These are phyloP conservation scores for Miichthys miiuy DNA, from an alignment of 2,797 vertebrate species.

Conservation along the genomic window DNA sequence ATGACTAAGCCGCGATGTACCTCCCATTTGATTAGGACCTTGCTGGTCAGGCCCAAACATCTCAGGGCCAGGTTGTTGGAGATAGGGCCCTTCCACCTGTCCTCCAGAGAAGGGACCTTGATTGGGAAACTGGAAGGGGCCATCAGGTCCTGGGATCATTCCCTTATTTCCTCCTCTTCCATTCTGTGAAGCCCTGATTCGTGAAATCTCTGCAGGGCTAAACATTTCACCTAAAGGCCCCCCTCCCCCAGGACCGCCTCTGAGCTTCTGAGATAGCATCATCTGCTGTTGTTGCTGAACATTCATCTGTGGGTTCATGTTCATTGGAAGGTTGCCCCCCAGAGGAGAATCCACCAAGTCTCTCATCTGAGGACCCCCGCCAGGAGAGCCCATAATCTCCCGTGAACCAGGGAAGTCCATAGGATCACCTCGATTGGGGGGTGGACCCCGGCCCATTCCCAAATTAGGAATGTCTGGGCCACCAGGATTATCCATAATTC, in stretches of 20 bases:
- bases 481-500: conserved; percentile 80
- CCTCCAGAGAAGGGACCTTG: conserved; percentile 89
- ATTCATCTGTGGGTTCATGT: conserved; percentile 92
- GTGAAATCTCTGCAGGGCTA: conserved; percentile 88
- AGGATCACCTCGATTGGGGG: conserved; percentile 82
- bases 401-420: conserved; percentile 92
- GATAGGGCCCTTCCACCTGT: conserved; percentile 86
- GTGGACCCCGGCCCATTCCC: conserved; percentile 81
- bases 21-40: conserved; percentile 84
- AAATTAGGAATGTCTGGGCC: conserved; percentile 82
- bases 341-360: conserved; percentile 91
- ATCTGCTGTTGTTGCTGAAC: conserved; percentile 93
- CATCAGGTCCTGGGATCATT: conserved; percentile 86
- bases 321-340: conserved; percentile 89
- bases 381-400: conserved; percentile 91
- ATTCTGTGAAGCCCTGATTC: conserved; percentile 86
- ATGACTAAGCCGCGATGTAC: conserved; percentile 92
- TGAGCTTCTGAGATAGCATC: conserved; percentile 91
- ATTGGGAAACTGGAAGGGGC: conserved; percentile 86
- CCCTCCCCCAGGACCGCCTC: conserved; percentile 84
- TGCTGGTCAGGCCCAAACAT: conserved; percentile 91
- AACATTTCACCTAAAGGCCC: conserved; percentile 83
- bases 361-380: conserved; percentile 85
- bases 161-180: conserved; percentile 87
- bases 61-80: conserved; percentile 88